phyloP scores from a whole-genome alignment of 2,888 invertebrate genomes.

The Tubulanus polymorphus region DNA sequence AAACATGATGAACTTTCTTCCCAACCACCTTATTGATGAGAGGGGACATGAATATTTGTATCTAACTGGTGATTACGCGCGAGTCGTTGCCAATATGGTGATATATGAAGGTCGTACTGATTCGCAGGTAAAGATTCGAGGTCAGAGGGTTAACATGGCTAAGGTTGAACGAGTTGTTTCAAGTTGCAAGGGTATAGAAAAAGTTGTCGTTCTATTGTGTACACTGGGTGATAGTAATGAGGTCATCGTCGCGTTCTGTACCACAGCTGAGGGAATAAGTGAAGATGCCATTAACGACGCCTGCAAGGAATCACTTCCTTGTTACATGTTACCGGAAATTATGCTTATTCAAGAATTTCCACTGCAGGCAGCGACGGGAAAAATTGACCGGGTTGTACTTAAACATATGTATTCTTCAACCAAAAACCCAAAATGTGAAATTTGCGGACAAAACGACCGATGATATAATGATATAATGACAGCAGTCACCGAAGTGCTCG shows the following conservation, averaged over 20 bases:
- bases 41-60: slow-evolving; percentile 58
- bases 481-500: no score
- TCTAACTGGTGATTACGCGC: slow-evolving; percentile 79
- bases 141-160: slow-evolving; percentile 76
- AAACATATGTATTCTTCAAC: no score
- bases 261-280: neutral
- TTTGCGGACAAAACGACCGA: no score
- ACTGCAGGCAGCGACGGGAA: neutral
- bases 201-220: neutral
- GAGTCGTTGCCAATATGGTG: slow-evolving; percentile 65
- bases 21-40: slow-evolving; percentile 26
- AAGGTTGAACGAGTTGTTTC: slow-evolving; percentile 64
- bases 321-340: neutral
- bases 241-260: neutral
- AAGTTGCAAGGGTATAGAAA: neutral
- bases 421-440: no score
- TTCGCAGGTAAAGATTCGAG: slow-evolving; percentile 63
- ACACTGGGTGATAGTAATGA: neutral
- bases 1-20: slow-evolving; percentile 60
- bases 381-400: slow-evolving; percentile 57
- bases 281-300: neutral
- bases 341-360: neutral
- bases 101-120: slow-evolving; percentile 70
- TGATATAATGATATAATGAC: no score
- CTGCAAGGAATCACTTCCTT: slow-evolving; percentile 7